These are phyloP conservation scores for Hyperopisus bebe DNA, from an alignment of 2,113 vertebrate species.

Conservation along the genomic window DNA sequence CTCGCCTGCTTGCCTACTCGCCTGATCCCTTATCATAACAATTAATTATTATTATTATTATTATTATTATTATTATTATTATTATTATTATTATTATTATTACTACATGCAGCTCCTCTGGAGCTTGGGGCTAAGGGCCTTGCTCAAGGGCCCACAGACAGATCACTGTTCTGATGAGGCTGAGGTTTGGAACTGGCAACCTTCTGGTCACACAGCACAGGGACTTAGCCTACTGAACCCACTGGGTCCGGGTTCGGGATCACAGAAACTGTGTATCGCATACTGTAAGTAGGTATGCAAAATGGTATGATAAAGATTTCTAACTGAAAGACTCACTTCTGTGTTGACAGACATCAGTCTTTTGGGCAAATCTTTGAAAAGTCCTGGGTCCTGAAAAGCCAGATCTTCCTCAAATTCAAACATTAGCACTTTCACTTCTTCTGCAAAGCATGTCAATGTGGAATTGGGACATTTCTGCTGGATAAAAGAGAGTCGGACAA, in stretches of 20 bases:
- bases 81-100: neutral
- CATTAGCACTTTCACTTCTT: slow-evolving; percentile 30
- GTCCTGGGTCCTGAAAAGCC: neutral
- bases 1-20: too few species aligned
- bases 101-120: neutral
- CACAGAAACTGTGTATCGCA: neutral
- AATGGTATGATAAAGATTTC: neutral
- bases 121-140: neutral
- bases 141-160: neutral
- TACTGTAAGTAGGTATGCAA: neutral
- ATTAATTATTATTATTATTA: too few species aligned
- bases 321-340: slow-evolving; percentile 26
- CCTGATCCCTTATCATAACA: too few species aligned
- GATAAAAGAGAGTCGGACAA: slow-evolving; percentile 15
- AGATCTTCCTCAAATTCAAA: slow-evolving; percentile 8
- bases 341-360: neutral
- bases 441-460: slow-evolving; percentile 32
- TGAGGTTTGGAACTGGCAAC: neutral
- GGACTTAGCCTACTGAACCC: neutral
- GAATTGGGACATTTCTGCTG: slow-evolving; percentile 42
- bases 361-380: neutral
- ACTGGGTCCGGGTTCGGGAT: neutral
- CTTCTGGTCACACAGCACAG: neutral
- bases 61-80: too few species aligned
- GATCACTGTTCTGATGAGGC: neutral